phyloP scores from a whole-genome alignment of 2,113 vertebrate genomes.

The Progne subis region DNA sequence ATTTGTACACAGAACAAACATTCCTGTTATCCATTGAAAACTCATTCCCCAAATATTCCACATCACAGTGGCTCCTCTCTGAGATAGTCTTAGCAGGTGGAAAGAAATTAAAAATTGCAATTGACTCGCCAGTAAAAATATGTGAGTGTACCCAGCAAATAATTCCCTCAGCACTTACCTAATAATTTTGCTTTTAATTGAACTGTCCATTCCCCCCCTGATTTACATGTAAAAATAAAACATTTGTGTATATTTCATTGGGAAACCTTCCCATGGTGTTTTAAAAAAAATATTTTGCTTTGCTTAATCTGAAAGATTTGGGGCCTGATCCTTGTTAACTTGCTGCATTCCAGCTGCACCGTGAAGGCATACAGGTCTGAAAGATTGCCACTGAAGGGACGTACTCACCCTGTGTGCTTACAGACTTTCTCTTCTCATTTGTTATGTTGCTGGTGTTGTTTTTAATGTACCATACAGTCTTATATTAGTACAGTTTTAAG shows the following conservation, averaged over 20 bases:
- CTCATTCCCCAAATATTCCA: constrained; percentile 10
- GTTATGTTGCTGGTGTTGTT: background rate
- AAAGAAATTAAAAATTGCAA: constrained; percentile 57
- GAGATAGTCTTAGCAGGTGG: background rate
- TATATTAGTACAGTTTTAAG: background rate
- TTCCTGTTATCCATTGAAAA: background rate
- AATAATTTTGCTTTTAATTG: constrained; percentile 71
- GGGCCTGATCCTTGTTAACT: background rate
- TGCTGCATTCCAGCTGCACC: background rate
- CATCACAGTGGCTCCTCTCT: background rate
- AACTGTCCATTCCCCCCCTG: constrained; percentile 47
- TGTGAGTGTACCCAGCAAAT: constrained; percentile 32
- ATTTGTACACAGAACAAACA: background rate
- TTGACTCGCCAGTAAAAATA: constrained; percentile 63
- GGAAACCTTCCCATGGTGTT: constrained; percentile 19
- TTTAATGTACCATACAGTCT: background rate
- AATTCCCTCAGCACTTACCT: constrained; percentile 52
- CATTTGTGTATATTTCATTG: constrained; percentile 40
- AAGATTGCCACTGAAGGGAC: background rate
- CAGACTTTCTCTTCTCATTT: background rate
- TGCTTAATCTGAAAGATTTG: background rate
- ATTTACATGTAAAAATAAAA: constrained; percentile 69
- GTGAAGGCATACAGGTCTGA: background rate
- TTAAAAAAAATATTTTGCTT: constrained; percentile 28
- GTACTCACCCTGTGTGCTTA: background rate